Percentiles rank a stretch among this genome's conserved stretches.
phyloP scores from a whole-genome alignment of 2,113 vertebrate genomes.

The Helogale parvula region DNA sequence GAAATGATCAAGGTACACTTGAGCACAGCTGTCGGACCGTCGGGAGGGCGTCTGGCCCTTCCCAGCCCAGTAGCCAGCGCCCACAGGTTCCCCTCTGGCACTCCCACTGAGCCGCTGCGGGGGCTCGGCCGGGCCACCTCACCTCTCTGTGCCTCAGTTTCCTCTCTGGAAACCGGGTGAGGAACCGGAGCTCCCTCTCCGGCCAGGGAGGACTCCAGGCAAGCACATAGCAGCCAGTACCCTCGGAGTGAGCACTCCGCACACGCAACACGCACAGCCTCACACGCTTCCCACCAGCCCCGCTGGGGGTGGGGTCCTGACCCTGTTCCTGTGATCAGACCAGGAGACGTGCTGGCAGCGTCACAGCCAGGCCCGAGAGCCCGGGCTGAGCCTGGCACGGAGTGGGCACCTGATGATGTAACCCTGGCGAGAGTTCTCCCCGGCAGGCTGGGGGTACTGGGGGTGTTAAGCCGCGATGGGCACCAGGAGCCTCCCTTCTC shows the following conservation, averaged over 20 bases:
- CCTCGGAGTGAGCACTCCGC: accelerated
- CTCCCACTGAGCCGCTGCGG: too few species aligned
- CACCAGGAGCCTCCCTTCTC: not conserved
- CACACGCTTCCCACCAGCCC: not conserved
- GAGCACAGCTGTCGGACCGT: accelerated
- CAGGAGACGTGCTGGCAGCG: not conserved
- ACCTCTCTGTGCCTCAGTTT: not conserved
- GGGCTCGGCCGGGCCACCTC: accelerated
- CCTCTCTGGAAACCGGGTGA: not conserved
- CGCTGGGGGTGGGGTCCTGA: accelerated
- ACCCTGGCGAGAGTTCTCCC: not conserved
- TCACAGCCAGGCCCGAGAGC: not conserved
- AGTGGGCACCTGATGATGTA: accelerated
- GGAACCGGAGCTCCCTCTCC: not conserved
- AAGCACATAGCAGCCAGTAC: accelerated
- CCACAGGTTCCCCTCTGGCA: accelerated
- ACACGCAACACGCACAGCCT: accelerated
- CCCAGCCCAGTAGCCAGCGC: not conserved
- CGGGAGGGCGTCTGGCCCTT: accelerated
- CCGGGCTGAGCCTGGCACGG: not conserved
- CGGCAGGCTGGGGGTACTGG: accelerated
- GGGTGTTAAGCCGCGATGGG: too few species aligned
- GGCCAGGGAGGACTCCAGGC: accelerated
- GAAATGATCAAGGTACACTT: constrained; percentile 94
- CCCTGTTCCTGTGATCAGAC: not conserved